phyloP scores from a whole-genome alignment of 1,140 invertebrate species.

The Riptortus pedestris region DNA sequence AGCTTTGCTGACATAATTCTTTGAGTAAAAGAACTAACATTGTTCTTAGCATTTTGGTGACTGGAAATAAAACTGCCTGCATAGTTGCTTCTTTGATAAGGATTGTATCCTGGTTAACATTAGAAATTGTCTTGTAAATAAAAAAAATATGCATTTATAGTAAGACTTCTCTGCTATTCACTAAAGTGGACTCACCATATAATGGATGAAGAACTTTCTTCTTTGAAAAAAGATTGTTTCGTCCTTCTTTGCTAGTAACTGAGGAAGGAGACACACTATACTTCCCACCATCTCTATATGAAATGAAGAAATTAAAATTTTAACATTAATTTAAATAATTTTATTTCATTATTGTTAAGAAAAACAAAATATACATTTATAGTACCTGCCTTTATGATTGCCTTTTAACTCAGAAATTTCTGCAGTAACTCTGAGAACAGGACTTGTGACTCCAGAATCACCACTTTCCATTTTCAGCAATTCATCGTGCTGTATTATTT shows the following conservation, averaged over 20 bases:
- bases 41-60: slow-evolving; percentile 22
- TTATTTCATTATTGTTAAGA: background rate
- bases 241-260: background rate
- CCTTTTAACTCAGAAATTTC: slow-evolving; percentile 8
- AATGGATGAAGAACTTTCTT: slow-evolving; percentile 6
- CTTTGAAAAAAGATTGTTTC: background rate
- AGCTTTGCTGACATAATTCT: slow-evolving; percentile 63
- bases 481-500: too few species aligned
- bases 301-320: background rate
- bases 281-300: background rate
- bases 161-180: background rate
- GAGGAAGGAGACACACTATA: slow-evolving; percentile 1
- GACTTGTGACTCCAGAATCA: slow-evolving; percentile 15
- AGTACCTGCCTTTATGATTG: background rate
- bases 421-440: slow-evolving; percentile 14
- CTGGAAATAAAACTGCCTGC: slow-evolving; percentile 2
- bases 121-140: too few species aligned
- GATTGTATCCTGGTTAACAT: slow-evolving; percentile 10
- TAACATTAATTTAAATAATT: background rate
- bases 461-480: slow-evolving; percentile 15
- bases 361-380: background rate
- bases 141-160: background rate
- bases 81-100: slow-evolving; percentile 14
- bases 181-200: slow-evolving; percentile 10
- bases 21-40: slow-evolving; percentile 46